Evolutionary conservation across 2,113 vertebrate species (phyloP).

Genomic region (Macaca fascicularis): DNA sequence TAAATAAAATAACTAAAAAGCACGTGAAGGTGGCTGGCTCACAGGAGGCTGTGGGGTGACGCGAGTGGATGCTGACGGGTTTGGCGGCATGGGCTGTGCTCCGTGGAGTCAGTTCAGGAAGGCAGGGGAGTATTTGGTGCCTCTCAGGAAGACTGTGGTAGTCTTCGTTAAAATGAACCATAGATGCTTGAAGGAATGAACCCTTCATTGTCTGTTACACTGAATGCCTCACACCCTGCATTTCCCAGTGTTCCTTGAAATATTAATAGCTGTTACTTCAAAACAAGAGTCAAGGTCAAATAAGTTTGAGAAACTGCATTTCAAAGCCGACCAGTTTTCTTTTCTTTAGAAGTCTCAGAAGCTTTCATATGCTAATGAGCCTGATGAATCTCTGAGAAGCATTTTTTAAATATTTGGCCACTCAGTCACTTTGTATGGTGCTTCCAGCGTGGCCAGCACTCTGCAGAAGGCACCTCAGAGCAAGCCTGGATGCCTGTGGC

Average conservation of each 20-base stretch:
- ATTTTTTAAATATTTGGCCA: not conserved
- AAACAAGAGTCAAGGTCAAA: not conserved
- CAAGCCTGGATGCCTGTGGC: not conserved
- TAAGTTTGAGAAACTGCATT: not conserved
- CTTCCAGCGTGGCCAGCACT: not conserved
- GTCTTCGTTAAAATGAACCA: not conserved
- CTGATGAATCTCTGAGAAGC: not conserved
- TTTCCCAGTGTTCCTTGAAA: not conserved
- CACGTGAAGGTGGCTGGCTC: accelerated
- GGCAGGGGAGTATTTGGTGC: not conserved
- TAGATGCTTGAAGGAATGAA: not conserved
- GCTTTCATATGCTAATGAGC: not conserved
- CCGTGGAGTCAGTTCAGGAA: not conserved
- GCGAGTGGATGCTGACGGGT: accelerated
- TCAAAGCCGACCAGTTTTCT: not conserved
- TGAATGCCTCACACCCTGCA: not conserved
- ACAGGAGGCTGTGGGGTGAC: not conserved
- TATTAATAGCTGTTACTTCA: not conserved
- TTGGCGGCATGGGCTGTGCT: not conserved
- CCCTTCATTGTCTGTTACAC: not conserved
- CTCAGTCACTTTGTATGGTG: not conserved
- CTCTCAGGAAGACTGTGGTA: not conserved
- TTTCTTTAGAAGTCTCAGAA: not conserved
- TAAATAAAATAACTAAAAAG: not conserved
- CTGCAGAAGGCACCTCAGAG: not conserved